phyloP scores from a whole-genome alignment of 1,140 invertebrate genomes.

The Drosophila ananassae region DNA sequence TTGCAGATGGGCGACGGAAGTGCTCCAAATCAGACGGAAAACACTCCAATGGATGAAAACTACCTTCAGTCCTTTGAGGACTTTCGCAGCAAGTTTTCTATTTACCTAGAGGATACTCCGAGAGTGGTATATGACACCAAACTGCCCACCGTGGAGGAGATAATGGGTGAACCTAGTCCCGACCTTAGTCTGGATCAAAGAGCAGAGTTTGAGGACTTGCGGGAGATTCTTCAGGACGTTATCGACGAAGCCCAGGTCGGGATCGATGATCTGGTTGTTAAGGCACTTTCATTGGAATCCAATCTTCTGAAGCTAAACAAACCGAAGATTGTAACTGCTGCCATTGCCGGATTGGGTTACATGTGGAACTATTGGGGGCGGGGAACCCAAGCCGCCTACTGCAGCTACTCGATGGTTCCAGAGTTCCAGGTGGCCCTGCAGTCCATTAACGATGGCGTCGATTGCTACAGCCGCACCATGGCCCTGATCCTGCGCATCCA shows the following conservation, averaged over 20 bases:
- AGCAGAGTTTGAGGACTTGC: slow-evolving; percentile 60
- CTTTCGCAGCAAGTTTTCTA: slow-evolving; percentile 44
- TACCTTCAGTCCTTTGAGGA: slow-evolving; percentile 47
- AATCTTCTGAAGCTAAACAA: slow-evolving; percentile 64
- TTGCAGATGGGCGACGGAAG: slow-evolving; percentile 59
- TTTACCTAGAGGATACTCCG: slow-evolving; percentile 39
- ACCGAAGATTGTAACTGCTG: slow-evolving; percentile 67
- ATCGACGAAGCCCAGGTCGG: slow-evolving; percentile 69
- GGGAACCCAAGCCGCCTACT: slow-evolving; percentile 65
- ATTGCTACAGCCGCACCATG: slow-evolving; percentile 67
- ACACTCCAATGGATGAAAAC: slow-evolving; percentile 22
- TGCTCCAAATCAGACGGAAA: background rate
- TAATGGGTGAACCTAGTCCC: slow-evolving; percentile 44
- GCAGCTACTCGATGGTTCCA: slow-evolving; percentile 72
- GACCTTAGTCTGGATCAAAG: slow-evolving; percentile 43
- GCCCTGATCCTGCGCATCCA: slow-evolving; percentile 53
- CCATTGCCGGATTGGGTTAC: slow-evolving; percentile 47
- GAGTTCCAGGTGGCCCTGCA: slow-evolving; percentile 65
- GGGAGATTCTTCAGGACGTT: slow-evolving; percentile 64
- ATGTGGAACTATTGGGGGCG: slow-evolving; percentile 65
- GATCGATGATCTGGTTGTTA: slow-evolving; percentile 56
- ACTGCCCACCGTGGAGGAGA: slow-evolving; percentile 59
- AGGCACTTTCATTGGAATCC: slow-evolving; percentile 53
- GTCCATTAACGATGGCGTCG: slow-evolving; percentile 64
- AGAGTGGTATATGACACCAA: slow-evolving; percentile 61